These are phyloP conservation scores for Oreochromis aureus DNA, from an alignment of 2,113 vertebrate species.

Conservation along the genomic window DNA sequence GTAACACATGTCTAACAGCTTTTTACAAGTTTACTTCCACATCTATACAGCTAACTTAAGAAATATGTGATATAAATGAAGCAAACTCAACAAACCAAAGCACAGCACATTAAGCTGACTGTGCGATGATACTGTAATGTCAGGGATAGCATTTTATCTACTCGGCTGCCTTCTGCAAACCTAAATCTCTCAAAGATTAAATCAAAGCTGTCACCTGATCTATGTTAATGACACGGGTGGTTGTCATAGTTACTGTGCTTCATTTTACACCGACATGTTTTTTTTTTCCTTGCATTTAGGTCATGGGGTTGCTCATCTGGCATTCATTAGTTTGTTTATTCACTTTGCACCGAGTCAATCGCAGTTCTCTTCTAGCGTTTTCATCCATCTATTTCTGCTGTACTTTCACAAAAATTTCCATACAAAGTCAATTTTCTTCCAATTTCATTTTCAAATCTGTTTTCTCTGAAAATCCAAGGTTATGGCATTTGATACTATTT, in stretches of 20 bases:
- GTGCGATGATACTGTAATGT: background rate
- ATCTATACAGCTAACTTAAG: background rate
- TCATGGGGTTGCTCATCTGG: background rate
- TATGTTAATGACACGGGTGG: background rate
- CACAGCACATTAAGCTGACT: background rate
- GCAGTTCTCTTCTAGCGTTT: background rate
- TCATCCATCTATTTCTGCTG: background rate
- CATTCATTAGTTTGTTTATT: background rate
- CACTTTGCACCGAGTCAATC: background rate
- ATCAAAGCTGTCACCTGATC: background rate
- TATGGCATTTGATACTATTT: background rate
- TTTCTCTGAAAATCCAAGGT: background rate
- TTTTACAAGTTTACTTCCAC: background rate
- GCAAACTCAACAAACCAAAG: background rate
- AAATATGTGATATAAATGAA: background rate
- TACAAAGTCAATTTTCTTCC: background rate
- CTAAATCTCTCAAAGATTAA: background rate
- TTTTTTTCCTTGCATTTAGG: background rate
- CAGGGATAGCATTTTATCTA: background rate
- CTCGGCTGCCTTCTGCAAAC: background rate
- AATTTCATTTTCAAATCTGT: background rate
- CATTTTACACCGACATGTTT: background rate
- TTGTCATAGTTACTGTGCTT: background rate
- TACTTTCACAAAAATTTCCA: background rate
- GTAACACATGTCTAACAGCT: background rate